These are phyloP conservation scores for Anguilla pacifica DNA, from an alignment of 2,797 vertebrate genomes.

Conservation along the genomic window DNA sequence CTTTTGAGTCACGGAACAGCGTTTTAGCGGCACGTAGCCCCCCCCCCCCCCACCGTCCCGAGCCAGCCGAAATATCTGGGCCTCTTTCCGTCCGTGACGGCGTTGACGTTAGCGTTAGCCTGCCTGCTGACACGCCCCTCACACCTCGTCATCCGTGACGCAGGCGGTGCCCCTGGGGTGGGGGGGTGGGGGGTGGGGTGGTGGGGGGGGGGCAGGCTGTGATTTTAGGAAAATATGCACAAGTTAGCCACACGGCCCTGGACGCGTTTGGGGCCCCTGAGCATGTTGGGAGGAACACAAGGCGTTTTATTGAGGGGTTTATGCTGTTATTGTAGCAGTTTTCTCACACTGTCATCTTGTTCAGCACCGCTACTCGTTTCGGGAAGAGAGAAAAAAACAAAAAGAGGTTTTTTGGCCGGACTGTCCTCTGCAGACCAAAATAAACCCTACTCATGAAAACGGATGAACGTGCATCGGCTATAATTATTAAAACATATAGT, in stretches of 20 bases:
- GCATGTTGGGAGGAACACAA: neutral
- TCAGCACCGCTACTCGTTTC: neutral
- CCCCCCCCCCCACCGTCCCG: too few relatives aligned
- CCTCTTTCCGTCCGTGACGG: too few relatives aligned
- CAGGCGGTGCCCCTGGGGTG: neutral
- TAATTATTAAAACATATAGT: neutral
- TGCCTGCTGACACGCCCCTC: neutral
- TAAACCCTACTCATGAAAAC: neutral
- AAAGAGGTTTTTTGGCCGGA: neutral
- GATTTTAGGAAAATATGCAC: neutral
- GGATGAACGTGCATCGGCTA: neutral
- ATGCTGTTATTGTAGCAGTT: neutral
- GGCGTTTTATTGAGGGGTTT: neutral
- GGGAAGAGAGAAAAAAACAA: neutral
- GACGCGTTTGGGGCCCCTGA: neutral
- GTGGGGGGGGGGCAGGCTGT: neutral
- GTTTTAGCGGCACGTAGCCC: neutral
- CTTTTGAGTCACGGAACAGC: neutral
- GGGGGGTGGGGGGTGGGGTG: neutral
- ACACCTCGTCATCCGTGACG: neutral
- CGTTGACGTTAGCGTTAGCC: neutral
- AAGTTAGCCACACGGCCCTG: neutral
- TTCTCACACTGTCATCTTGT: neutral
- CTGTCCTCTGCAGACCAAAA: neutral
- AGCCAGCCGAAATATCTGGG: too few relatives aligned